phyloP scores from a whole-genome alignment of 2,797 vertebrate genomes.

The Hafferia zeledoni region DNA sequence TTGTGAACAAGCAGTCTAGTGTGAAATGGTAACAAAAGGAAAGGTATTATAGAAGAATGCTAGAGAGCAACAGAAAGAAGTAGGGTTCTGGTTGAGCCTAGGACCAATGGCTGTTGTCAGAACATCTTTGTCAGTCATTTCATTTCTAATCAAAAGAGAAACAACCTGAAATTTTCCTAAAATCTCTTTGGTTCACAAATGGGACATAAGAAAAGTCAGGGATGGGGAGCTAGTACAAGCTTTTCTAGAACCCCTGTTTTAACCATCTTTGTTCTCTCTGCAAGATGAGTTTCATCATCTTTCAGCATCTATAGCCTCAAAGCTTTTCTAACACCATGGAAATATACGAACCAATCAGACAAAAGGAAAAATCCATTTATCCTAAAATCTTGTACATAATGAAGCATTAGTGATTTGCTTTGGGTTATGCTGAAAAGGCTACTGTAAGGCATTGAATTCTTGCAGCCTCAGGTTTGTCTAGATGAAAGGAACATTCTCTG shows the following conservation, averaged over 20 bases:
- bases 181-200: neutral
- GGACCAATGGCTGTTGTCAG: neutral
- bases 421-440: slow-evolving; percentile 45
- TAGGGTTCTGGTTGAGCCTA: neutral
- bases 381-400: slow-evolving; percentile 20
- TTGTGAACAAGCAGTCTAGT: neutral
- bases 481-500: slow-evolving; percentile 35
- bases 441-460: slow-evolving; percentile 40
- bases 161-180: neutral
- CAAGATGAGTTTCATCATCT: neutral
- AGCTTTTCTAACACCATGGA: neutral
- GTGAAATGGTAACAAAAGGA: neutral
- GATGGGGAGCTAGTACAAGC: neutral
- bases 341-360: neutral
- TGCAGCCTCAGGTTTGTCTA: slow-evolving; percentile 48
- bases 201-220: neutral
- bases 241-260: neutral
- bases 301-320: neutral
- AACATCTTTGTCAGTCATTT: neutral
- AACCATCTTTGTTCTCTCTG: neutral
- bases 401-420: slow-evolving; percentile 52
- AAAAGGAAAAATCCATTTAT: neutral
- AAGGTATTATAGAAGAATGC: neutral
- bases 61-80: neutral
- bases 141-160: neutral